Base-by-base conservation (phyloP, 2,888 invertebrate genomes). In the Drosophila ochracea region DNA sequence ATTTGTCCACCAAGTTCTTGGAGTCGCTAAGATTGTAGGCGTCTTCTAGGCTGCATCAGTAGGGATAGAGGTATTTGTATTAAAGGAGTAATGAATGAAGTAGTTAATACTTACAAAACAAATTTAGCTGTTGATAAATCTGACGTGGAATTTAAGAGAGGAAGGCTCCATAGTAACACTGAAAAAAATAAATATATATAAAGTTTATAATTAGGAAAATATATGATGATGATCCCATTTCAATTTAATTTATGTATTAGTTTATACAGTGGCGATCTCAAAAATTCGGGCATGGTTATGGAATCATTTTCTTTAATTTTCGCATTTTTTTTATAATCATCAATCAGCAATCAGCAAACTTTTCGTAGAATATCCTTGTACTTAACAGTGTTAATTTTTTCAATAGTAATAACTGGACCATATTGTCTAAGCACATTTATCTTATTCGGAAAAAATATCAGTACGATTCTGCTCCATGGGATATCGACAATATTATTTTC, bases 131-230 rank as follows among this genome's bases (percentile, higher is more conserved):
- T 88, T n/a, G 94, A 93, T 3, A 95, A 90, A 54, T 95, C 92
- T 2, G 93, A 92, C 58, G 78, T 91, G 0, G 94, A 93, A 77
- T 94, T 94, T 50, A 90, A 92, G 37, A 95, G 92, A 1, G 90
- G 92, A 33, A 95, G 92, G 1, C 94, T 95, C 64, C 95, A 91
- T 64, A 95, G 94, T 68, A 92, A 64, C 77, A 92, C 92, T 93
- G 67, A 53, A 71, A 78, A 53, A 11, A 39, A 59, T 21, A 4
- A 2, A 28, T 30, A 64, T 31, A 64, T 31, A 37, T 43, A 50
- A 47, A 58, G 31, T 31, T 47, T 39, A 16, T 61, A 63, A 60
- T 39, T 54, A 50, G 31, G 50, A 39, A 41, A 73, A 35, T 73
- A 72, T 47, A 30, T 53, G 0, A 10, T n/a, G n/a, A 41, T n/a